A percentile compares a stretch with the other conserved stretches of the same genome.
Conservation (phyloP, 2,113 vertebrate genomes). For the rat (Rattus norvegicus) region DNA sequence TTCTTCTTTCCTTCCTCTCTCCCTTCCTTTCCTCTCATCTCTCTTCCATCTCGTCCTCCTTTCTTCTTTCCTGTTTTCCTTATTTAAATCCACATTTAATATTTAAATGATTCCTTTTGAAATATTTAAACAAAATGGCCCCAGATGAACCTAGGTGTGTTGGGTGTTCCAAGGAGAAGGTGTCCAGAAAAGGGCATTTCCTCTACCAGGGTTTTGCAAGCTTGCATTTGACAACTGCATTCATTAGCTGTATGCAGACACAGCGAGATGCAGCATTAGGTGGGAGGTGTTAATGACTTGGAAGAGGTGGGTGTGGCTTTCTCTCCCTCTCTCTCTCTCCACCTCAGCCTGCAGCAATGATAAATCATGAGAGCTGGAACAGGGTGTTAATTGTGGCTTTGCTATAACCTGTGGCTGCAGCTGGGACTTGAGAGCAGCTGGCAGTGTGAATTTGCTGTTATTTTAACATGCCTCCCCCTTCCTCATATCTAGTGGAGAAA, state of each 20-base stretch:
- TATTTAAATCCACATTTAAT: constrained; percentile 2
- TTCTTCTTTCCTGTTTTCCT: not conserved
- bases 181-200: not conserved
- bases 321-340: constrained; percentile 43
- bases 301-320: not conserved
- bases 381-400: not conserved
- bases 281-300: constrained; percentile 53
- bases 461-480: not conserved
- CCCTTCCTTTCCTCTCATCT: not conserved
- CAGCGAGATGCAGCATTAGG: not conserved
- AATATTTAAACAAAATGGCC: constrained; percentile 1
- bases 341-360: not conserved
- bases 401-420: constrained; percentile 20
- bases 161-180: not conserved
- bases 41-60: too few species aligned
- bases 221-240: not conserved
- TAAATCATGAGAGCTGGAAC: not conserved
- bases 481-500: not conserved
- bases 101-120: not conserved
- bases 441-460: constrained; percentile 52
- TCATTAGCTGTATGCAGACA: not conserved
- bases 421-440: not conserved
- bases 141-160: not conserved
- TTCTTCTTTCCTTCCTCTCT: too few species aligned
- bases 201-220: not conserved